Conservation (phyloP, 2,888 invertebrate species). For the Apodemia mormo region DNA sequence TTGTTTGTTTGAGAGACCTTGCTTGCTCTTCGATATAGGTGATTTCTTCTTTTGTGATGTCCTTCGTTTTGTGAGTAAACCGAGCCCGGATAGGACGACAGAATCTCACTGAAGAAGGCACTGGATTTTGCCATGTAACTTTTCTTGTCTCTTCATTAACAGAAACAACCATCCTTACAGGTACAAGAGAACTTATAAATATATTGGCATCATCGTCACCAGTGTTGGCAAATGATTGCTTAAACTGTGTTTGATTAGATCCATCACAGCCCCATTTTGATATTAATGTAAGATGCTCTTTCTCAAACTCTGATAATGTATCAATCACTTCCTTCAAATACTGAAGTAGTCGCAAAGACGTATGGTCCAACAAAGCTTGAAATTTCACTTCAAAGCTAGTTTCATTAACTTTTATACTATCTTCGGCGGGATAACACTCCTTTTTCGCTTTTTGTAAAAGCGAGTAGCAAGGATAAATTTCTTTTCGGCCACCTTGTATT, state of each 20-base stretch:
- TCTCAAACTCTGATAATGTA: constrained; percentile 8
- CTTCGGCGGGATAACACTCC: background rate
- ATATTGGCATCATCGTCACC: background rate
- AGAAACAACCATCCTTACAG: background rate
- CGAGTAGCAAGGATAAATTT: constrained; percentile 14
- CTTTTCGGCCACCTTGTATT: constrained; percentile 12
- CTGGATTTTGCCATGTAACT: background rate
- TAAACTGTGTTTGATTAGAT: background rate
- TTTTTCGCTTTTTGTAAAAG: constrained; percentile 8
- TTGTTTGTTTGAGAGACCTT: constrained; percentile 10
- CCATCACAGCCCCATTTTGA: constrained; percentile 22
- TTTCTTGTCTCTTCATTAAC: background rate
- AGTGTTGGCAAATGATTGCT: background rate
- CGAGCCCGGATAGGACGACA: constrained; percentile 9
- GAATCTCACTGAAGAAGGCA: background rate
- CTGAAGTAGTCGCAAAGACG: background rate
- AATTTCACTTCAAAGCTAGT: constrained; percentile 18
- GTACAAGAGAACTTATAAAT: background rate
- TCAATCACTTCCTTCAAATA: constrained; percentile 11
- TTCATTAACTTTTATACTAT: constrained; percentile 12
- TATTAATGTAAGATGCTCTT: constrained; percentile 13
- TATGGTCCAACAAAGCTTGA: constrained; percentile 12
- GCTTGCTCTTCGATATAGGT: constrained; percentile 20
- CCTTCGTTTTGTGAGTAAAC: constrained; percentile 12
- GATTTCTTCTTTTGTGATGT: constrained; percentile 13